Evolutionary conservation across 2,113 vertebrate genomes (phyloP), one percentile per base, ranked within the genome.

Genomic region (Todiramphus chloris): DNA sequence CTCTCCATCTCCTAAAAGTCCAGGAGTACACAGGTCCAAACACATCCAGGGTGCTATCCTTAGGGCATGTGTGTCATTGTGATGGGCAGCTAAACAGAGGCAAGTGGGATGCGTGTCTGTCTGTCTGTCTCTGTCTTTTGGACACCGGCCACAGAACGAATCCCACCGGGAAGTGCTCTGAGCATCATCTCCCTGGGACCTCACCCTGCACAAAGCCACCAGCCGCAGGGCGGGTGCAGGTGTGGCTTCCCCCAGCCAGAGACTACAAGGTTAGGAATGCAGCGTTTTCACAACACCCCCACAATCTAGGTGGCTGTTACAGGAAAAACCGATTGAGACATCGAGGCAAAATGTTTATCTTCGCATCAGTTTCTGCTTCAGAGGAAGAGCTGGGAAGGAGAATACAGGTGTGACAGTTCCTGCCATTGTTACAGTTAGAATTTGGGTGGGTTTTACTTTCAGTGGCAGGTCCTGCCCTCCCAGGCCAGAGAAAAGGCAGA

Each of bases 1-100:
- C 58, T 43, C 11, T 21, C 50, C 17, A 53, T 8, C 44, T 78
- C n/a, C 43, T 53, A 8, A 5, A 51, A 51, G 23, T 23, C 33
- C 37, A n/a, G 50, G 37, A 70, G 27, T 11, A 25, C 9, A 27
- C 7, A 2, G 33, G 9, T 41, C 27, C n/a, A 33, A 43, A 43
- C 35, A 25, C 23, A 63, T 4, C 10, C 35, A 4, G 28, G 17
- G 8, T 3, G 1, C 25, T 43, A 7, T 8, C n/a, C 35, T 24
- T 37, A 6, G 35, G 62, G 6, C 9, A 28, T 5, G 11, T 0
- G 0, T 13, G 14, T 14, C 10, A 3, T 16, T 5, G 6, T 6
- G 20, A 39, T 33, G 70, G 21, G 25, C 7, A 46, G 30, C 8
- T 20, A 50, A 50, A 66, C 15, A 16, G 1, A 48, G 41, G 35